These are phyloP conservation scores for Hydrotaea diabolus DNA, from an alignment of 2,888 invertebrate species.

Conservation along the genomic window DNA sequence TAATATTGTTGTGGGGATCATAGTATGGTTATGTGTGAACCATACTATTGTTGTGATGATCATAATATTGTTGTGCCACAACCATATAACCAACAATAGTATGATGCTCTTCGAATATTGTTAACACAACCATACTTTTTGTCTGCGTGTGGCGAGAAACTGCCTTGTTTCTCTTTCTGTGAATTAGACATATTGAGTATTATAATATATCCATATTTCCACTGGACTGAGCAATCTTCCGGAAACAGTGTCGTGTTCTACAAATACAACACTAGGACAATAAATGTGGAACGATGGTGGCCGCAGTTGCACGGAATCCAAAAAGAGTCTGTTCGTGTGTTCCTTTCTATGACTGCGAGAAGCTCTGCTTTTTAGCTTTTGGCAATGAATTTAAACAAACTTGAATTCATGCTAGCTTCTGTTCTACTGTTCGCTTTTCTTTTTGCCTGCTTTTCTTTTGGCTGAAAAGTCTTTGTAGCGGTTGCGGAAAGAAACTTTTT, in stretches of 20 bases:
- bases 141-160: too few species aligned
- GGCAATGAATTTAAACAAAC: conserved; percentile 66
- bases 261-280: conserved; percentile 36
- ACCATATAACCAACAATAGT: too few species aligned
- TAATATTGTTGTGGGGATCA: too few species aligned
- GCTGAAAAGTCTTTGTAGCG: conserved; percentile 46
- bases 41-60: too few species aligned
- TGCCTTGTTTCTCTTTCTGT: too few species aligned
- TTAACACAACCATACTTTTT: too few species aligned
- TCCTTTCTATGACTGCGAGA: conserved; percentile 9
- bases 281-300: conserved; percentile 22
- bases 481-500: conserved; percentile 19
- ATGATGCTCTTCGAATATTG: too few species aligned
- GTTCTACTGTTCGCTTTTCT: background rate
- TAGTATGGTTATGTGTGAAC: too few species aligned
- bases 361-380: conserved; percentile 51
- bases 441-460: conserved; percentile 45
- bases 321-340: conserved; percentile 25
- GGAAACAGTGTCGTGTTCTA: conserved; percentile 36
- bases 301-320: conserved; percentile 38
- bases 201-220: too few species aligned
- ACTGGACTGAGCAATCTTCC: too few species aligned
- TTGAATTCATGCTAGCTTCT: conserved; percentile 52
- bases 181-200: too few species aligned
- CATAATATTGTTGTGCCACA: too few species aligned